Base-by-base conservation (phyloP, 1,140 invertebrate genomes). In the Maniola jurtina region DNA sequence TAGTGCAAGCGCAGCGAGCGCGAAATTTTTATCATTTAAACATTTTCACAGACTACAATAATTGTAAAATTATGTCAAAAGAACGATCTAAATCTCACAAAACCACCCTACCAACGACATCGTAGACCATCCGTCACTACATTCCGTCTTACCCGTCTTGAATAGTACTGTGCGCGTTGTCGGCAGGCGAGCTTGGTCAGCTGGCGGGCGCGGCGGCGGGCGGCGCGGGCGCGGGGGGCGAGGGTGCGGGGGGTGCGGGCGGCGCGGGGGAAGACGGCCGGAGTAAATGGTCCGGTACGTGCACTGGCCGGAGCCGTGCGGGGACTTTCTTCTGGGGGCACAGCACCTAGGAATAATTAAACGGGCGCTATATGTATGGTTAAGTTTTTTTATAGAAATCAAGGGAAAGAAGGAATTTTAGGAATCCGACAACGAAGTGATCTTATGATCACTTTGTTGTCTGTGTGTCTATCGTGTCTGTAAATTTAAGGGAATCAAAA, bases 251-350 rank as follows among this genome's bases (percentile, higher is more conserved):
- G 34, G 13, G 38, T 8, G 40, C 14, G 16, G 14, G 42, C n/a
- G 70, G 76, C 34, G 71, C 34, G 13, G 71, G 71, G 1, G 93
- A 91, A 67, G 91, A 89, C 76, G 94, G 82, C 77, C 92, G 92
- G 81, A 95, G 87, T 79, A 96, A 90, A 86, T 95, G 93, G 77
- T 95, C 95, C 61, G 95, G 94, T 66, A 96, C 92, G 36, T 95
- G 94, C 63, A 96, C 93, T 36, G 95, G 93, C 68, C 93, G 91
- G 57, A 94, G 94, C 56, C 95, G 92, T n/a, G 95, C 92, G 62
- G 94, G 94, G 75, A 95, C 93, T 77, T 96, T 96, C 90, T 96
- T 96, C 93, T 95, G 88, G 0, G 92, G 92, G 59, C 88, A 84
- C 61, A 84, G 70, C 52, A 84, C 70, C 86, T 86, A 74, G 1